These are phyloP conservation scores for Trachelus troglodyta DNA, from an alignment of 2,888 invertebrate species.

Conservation along the genomic window DNA sequence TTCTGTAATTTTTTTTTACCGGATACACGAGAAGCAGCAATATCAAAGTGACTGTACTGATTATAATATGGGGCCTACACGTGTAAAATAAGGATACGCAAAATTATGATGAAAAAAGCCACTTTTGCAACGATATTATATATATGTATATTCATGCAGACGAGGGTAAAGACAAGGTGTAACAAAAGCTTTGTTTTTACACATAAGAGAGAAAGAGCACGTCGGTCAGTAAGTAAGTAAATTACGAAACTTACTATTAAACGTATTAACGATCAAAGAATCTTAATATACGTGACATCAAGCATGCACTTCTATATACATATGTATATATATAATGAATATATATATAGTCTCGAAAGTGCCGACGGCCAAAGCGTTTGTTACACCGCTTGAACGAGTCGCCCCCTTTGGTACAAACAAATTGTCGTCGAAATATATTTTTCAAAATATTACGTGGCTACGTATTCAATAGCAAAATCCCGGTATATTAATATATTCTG, in stretches of 20 bases:
- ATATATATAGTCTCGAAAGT: conserved; percentile 29
- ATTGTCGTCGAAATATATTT: neutral
- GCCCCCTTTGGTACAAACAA: too few species aligned
- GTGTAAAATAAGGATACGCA: neutral
- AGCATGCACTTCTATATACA: conserved; percentile 1
- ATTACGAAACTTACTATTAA: neutral
- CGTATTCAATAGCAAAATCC: neutral
- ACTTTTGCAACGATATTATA: neutral
- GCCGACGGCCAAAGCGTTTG: conserved; percentile 29
- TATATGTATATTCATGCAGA: conserved; percentile 51
- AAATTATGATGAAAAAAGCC: neutral
- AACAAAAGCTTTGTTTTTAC: conserved; percentile 43
- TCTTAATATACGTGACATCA: neutral
- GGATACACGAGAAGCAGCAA: neutral
- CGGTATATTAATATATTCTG: conserved; percentile 24
- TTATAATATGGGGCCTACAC: neutral
- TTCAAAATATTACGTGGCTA: neutral
- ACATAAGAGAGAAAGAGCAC: neutral
- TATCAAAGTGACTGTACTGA: neutral
- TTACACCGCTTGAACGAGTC: conserved; percentile 25
- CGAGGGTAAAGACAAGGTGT: conserved; percentile 50
- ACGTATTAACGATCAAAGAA: neutral
- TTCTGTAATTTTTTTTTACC: neutral
- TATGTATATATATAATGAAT: neutral
- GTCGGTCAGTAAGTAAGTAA: neutral